A percentile compares a stretch with the other conserved stretches of the same genome.
Evolutionary conservation across 2,113 vertebrate genomes (phyloP).

Genomic region (Callionymus lyra): DNA sequence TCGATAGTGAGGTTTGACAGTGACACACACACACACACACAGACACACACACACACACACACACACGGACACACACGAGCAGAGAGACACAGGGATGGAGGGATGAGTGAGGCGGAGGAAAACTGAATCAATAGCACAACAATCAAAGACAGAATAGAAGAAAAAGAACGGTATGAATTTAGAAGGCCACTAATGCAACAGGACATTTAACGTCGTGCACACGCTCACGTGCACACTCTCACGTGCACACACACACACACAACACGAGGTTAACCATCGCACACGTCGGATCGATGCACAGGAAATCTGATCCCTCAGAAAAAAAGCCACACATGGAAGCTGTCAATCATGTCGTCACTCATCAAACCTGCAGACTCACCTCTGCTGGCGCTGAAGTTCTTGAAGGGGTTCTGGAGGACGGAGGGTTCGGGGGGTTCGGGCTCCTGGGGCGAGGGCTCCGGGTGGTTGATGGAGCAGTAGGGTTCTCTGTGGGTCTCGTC

Average conservation of each 20-base stretch:
- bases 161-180: constrained; percentile 3
- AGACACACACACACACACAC: constrained; percentile 4
- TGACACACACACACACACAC: constrained; percentile 2
- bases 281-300: background rate
- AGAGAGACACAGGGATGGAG: background rate
- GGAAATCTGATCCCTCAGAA: constrained; percentile 34
- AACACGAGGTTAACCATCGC: background rate
- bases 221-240: too few species aligned
- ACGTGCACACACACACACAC: too few species aligned
- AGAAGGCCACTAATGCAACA: constrained; percentile 22
- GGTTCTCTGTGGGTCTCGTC: constrained; percentile 34
- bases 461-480: constrained; percentile 42
- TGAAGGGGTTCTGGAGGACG: constrained; percentile 32
- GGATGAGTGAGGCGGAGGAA: constrained; percentile 6
- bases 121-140: constrained; percentile 14
- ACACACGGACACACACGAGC: background rate
- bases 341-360: constrained; percentile 16
- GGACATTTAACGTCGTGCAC: background rate
- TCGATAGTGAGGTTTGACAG: constrained; percentile 40
- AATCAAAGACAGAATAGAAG: constrained; percentile 13
- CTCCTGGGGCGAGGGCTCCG: constrained; percentile 20
- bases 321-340: constrained; percentile 32
- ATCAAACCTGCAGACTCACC: constrained; percentile 45
- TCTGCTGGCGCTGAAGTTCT: constrained; percentile 53
- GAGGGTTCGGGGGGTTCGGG: background rate